Base-by-base conservation (phyloP, 53 echinoderm and acorn worm genomes). In the Actinopyga echinites region DNA sequence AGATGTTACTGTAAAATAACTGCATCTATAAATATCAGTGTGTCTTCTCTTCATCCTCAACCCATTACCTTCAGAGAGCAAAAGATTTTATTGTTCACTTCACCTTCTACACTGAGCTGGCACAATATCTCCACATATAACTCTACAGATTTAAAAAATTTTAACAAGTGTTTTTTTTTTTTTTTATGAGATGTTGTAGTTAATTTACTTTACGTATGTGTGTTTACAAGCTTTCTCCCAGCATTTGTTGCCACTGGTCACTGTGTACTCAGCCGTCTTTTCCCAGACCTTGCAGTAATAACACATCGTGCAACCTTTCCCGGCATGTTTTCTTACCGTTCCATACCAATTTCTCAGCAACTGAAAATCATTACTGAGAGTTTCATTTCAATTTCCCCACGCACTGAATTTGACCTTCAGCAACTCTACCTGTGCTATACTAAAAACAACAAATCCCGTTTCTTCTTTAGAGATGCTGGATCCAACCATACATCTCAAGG, bases 341-440 rank as follows among this genome's bases (percentile, higher is more conserved):
- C 71, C 2, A 44, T 71, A 44, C 71, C 71, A 71, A 71, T 71
- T 71, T 44, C 71, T 42, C 71, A 71, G 71, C n/a, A 44, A 33
- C 40, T 71, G 71, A 71, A 71, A 71, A 71, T 71, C 71, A 71
- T 71, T 71, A 71, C 40, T 23, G 71, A 71, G 20, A 68, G 45
- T 42, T 42, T 71, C 42, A 44, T 71, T 69, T 71, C 35, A 42
- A 23, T 40, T 71, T 23, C 71, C 25, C 40, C 44, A 40, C 24
- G 44, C 71, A 71, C 71, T 71, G 71, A 71, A 42, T 38, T 71
- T 71, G 71, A 71, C 71, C 71, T 71, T 71, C 71, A 71, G 42
- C 44, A 25, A n/a, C 71, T 42, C 40, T 71, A 71, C 71, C 71
- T 71, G 71, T 71, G 42, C 71, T 42, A 44, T 40, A 8, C 71